Conservation (phyloP, 2,888 invertebrate genomes). For the Drepana falcataria region DNA sequence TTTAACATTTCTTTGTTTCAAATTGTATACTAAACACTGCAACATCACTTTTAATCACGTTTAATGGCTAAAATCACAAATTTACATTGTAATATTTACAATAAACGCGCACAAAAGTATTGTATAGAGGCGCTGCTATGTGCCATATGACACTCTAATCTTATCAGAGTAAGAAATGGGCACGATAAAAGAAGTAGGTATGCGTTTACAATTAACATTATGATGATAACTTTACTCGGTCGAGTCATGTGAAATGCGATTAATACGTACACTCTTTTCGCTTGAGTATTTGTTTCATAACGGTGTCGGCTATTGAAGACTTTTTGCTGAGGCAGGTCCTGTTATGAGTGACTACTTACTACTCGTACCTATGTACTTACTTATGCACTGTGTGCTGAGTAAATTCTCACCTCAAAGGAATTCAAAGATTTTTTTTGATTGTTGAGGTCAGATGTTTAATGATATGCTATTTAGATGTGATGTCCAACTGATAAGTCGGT, state of each 20-base stretch:
- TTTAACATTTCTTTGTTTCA: conserved; percentile 52
- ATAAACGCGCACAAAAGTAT: conserved; percentile 23
- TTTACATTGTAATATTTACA: conserved; percentile 22
- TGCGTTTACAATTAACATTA: conserved; percentile 62
- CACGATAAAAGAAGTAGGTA: conserved; percentile 56
- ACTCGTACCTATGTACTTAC: too few relatives aligned
- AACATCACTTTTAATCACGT: conserved; percentile 45
- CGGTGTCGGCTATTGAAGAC: conserved; percentile 23
- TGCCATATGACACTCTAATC: conserved; percentile 69
- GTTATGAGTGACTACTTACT: neutral
- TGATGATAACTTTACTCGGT: conserved; percentile 51
- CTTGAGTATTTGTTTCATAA: conserved; percentile 29
- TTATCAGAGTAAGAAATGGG: conserved; percentile 61
- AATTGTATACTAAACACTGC: conserved; percentile 34
- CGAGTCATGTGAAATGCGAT: conserved; percentile 41
- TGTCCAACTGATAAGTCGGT: too few relatives aligned
- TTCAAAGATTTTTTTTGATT: too few relatives aligned
- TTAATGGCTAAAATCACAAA: conserved; percentile 19
- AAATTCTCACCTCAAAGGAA: too few relatives aligned
- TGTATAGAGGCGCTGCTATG: conserved; percentile 40
- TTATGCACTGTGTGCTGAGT: neutral
- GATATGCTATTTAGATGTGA: too few relatives aligned
- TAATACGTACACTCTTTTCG: conserved; percentile 21
- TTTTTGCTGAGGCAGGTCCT: neutral
- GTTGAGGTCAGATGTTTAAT: too few relatives aligned